Evolutionary conservation across 2,113 vertebrate genomes (phyloP).

Genomic region (Pteronura brasiliensis): DNA sequence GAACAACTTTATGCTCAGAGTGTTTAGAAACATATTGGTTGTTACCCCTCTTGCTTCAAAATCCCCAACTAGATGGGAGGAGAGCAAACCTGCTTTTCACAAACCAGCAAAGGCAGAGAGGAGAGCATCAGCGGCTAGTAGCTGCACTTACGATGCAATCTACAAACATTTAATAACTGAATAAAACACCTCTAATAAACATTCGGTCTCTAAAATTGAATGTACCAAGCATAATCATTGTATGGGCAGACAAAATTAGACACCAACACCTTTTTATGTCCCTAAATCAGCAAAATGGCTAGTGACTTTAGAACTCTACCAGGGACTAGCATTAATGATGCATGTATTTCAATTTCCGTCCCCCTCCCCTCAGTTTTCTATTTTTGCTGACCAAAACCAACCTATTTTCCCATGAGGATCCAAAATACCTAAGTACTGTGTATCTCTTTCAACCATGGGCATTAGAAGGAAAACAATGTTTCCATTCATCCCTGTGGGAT

Average conservation of each 20-base stretch:
- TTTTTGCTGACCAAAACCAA: conserved; percentile 23
- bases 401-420: conserved; percentile 6
- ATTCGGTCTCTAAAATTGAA: background rate
- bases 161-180: background rate
- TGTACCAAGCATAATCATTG: background rate
- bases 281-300: background rate
- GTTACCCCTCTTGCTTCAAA: background rate
- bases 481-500: background rate
- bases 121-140: background rate
- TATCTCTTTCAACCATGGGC: background rate
- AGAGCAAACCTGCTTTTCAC: background rate
- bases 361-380: background rate
- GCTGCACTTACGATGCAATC: background rate
- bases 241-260: background rate
- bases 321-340: background rate
- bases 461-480: background rate
- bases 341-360: background rate
- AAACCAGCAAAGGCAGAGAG: background rate
- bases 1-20: background rate
- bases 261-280: background rate
- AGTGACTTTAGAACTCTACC: background rate
- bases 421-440: background rate
- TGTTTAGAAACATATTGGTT: background rate
- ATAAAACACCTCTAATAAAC: background rate
- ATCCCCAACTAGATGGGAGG: background rate